A percentile compares a stretch with the other conserved stretches of the same genome.
These are phyloP conservation scores for Cristatella mucedo DNA, from an alignment of 2,888 invertebrate genomes.

Conservation along the genomic window DNA sequence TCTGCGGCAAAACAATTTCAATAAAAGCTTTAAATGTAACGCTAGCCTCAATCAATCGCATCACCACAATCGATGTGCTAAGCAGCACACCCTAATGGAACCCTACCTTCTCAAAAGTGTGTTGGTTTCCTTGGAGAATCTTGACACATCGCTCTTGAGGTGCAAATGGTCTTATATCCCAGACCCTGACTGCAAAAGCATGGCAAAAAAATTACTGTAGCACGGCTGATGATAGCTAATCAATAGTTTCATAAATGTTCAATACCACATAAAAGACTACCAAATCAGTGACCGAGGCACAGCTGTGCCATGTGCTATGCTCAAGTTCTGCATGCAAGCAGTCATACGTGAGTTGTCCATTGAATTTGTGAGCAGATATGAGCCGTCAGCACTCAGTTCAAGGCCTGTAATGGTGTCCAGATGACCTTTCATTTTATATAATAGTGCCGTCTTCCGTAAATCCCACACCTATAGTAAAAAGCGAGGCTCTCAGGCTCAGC, in stretches of 20 bases:
- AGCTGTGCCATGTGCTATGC: too few relatives aligned
- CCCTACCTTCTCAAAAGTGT: conserved; percentile 76
- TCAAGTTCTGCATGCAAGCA: background rate
- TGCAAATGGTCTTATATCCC: conserved; percentile 91
- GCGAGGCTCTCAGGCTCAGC: too few relatives aligned
- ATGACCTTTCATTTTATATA: conserved; percentile 77
- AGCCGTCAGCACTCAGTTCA: conserved; percentile 53
- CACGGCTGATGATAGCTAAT: background rate
- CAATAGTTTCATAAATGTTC: background rate
- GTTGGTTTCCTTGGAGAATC: conserved; percentile 75
- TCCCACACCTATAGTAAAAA: conserved; percentile 89
- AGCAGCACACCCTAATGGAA: conserved; percentile 1
- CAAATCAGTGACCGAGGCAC: too few relatives aligned
- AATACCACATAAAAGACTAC: background rate
- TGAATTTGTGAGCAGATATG: conserved; percentile 74
- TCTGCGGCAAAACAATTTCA: too few relatives aligned
- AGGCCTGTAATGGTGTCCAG: conserved; percentile 83
- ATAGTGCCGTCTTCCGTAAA: conserved; percentile 60
- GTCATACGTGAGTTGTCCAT: conserved; percentile 76
- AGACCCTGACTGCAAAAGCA: conserved; percentile 54
- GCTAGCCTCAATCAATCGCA: too few relatives aligned
- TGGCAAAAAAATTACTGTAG: background rate
- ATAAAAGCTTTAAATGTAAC: too few relatives aligned
- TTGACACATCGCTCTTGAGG: conserved; percentile 82
- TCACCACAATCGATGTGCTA: background rate